Conservation (phyloP, 2,797 vertebrate genomes). For the Urosaurus nigricauda region DNA sequence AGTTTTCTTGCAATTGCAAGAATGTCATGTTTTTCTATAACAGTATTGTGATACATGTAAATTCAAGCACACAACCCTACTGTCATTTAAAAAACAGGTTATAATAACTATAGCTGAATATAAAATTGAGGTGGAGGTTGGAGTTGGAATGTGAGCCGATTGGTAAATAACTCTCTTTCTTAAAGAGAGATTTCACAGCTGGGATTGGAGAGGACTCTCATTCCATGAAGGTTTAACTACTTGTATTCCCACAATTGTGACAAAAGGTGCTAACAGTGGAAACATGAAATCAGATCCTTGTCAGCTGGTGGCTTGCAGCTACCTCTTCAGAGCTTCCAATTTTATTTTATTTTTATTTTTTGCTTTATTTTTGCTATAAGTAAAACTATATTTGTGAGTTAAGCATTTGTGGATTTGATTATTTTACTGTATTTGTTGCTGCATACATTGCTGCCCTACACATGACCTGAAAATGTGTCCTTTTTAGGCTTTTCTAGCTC, state of each 20-base stretch:
- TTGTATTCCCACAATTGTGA: constrained; percentile 53
- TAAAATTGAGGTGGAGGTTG: constrained; percentile 38
- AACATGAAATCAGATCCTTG: constrained; percentile 50
- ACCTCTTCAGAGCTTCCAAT: constrained; percentile 5
- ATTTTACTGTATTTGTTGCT: no score
- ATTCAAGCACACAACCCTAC: constrained; percentile 39
- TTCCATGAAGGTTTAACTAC: constrained; percentile 41
- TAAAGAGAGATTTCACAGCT: constrained; percentile 52
- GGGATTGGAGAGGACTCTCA: constrained; percentile 52
- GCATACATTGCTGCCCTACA: no score
- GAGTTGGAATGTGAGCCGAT: constrained; percentile 41
- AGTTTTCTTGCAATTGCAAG: not conserved
- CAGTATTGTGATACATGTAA: not conserved
- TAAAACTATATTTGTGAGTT: not conserved
- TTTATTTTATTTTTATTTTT: not conserved
- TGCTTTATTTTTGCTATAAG: constrained; percentile 42
- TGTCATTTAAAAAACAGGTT: constrained; percentile 37
- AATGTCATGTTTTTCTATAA: not conserved
- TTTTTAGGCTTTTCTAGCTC: no score
- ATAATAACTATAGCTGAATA: constrained; percentile 42
- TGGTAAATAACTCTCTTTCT: constrained; percentile 48
- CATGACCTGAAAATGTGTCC: no score
- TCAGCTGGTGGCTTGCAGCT: constrained; percentile 44
- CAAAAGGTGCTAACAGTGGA: constrained; percentile 42
- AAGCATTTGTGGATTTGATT: no score